These are phyloP conservation scores for Phyllostomus hastatus DNA, from an alignment of 2,113 vertebrate genomes.

Conservation along the genomic window DNA sequence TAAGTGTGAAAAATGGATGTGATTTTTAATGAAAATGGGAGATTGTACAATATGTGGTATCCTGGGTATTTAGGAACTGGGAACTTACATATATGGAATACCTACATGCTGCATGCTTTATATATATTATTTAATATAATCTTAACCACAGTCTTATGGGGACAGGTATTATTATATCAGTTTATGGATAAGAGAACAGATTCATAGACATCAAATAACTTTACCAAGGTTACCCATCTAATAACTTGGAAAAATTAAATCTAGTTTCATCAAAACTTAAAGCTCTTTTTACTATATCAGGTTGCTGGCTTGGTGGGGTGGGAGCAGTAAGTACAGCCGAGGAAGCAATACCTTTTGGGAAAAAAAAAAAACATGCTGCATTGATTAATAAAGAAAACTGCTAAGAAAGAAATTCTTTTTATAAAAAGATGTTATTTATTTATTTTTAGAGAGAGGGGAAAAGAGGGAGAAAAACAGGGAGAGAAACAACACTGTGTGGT, in stretches of 20 bases:
- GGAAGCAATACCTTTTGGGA: not conserved
- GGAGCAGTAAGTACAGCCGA: not conserved
- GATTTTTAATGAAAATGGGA: conserved; percentile 11
- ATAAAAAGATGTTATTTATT: no score
- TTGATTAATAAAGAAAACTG: not conserved
- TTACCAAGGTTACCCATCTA: not conserved
- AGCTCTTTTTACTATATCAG: not conserved
- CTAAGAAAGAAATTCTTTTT: not conserved
- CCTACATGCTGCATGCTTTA: not conserved
- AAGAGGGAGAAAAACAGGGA: no score
- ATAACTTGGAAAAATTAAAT: not conserved
- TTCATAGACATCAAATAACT: not conserved
- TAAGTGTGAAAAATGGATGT: not conserved
- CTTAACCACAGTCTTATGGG: not conserved
- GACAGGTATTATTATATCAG: not conserved
- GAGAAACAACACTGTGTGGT: no score
- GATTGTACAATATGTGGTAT: not conserved
- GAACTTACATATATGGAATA: not conserved
- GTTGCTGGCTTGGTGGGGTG: not conserved
- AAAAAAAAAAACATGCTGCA: not conserved
- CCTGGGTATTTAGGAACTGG: not conserved
- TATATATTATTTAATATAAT: not conserved
- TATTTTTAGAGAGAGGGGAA: no score
- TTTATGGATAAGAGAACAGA: not conserved
- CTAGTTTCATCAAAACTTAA: not conserved